phyloP scores from a whole-genome alignment of 2,797 vertebrate species.

The Pteropus rufus region DNA sequence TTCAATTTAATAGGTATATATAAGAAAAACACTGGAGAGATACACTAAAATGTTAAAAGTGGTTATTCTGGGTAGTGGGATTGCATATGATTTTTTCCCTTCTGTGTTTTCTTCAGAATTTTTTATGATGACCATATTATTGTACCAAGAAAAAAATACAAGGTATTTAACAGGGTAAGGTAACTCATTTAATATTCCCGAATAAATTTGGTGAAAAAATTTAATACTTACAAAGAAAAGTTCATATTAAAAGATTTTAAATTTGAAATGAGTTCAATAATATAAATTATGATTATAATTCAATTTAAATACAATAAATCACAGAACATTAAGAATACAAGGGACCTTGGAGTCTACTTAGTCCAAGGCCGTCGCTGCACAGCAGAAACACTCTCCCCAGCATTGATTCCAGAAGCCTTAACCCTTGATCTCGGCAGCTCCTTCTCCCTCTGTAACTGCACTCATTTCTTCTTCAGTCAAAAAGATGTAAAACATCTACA shows the following conservation, averaged over 20 bases:
- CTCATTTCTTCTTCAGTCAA: neutral
- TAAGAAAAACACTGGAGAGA: neutral
- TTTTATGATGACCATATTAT: neutral
- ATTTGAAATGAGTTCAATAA: neutral
- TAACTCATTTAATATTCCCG: neutral
- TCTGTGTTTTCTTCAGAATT: neutral
- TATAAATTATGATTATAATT: conserved; percentile 15
- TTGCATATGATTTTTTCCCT: neutral
- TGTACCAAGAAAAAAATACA: neutral
- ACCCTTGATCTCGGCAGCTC: neutral
- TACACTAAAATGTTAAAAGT: neutral
- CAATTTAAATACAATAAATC: neutral
- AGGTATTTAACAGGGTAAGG: neutral
- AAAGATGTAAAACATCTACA: neutral
- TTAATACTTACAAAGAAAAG: neutral
- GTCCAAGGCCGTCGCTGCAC: neutral
- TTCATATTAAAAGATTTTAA: neutral
- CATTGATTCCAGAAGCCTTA: neutral
- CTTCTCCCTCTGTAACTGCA: neutral
- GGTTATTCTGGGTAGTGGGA: neutral
- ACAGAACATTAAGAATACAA: neutral
- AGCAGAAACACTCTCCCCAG: neutral
- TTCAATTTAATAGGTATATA: neutral
- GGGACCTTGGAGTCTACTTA: neutral
- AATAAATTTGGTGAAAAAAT: neutral